Conservation (phyloP, 2,113 vertebrate species). For the Misgurnus anguillicaudatus region DNA sequence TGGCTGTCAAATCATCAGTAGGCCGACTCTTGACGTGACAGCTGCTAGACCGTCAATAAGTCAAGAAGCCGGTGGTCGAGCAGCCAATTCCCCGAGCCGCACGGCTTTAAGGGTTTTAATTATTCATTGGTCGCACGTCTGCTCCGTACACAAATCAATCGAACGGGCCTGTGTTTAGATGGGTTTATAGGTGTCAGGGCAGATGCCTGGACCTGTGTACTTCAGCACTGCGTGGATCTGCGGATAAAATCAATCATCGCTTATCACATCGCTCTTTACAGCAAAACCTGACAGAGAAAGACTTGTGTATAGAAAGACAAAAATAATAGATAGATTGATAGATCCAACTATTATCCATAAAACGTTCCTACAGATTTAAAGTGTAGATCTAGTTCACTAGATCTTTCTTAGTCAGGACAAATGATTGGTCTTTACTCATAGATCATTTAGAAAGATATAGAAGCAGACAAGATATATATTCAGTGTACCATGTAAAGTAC, state of each 20-base stretch:
- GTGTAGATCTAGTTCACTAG: too few relatives aligned
- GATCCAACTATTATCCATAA: too few relatives aligned
- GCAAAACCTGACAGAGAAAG: constrained; percentile 1
- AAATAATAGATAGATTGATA: background rate
- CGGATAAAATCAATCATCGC: constrained; percentile 48
- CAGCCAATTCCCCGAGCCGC: constrained; percentile 31
- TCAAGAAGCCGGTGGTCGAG: constrained; percentile 34
- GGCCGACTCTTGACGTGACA: constrained; percentile 9
- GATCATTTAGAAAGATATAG: too few relatives aligned
- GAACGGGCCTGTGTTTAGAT: constrained; percentile 34
- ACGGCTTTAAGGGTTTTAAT: constrained; percentile 41
- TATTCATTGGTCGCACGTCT: constrained; percentile 45
- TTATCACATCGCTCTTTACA: constrained; percentile 45
- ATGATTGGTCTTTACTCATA: too few relatives aligned
- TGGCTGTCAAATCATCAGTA: constrained; percentile 16
- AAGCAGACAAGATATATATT: too few relatives aligned
- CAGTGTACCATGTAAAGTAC: background rate
- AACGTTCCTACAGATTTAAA: too few relatives aligned
- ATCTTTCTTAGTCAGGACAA: too few relatives aligned
- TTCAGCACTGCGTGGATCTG: constrained; percentile 19
- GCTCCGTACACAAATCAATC: constrained; percentile 48
- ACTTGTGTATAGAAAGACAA: background rate
- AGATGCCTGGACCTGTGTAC: constrained; percentile 39
- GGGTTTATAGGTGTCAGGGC: constrained; percentile 45
- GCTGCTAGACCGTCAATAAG: constrained; percentile 22